Percentiles rank a stretch among this genome's conserved stretches.
Conservation (phyloP, 92 coral and sea anemone species). For the Parazoanthus swiftii region DNA sequence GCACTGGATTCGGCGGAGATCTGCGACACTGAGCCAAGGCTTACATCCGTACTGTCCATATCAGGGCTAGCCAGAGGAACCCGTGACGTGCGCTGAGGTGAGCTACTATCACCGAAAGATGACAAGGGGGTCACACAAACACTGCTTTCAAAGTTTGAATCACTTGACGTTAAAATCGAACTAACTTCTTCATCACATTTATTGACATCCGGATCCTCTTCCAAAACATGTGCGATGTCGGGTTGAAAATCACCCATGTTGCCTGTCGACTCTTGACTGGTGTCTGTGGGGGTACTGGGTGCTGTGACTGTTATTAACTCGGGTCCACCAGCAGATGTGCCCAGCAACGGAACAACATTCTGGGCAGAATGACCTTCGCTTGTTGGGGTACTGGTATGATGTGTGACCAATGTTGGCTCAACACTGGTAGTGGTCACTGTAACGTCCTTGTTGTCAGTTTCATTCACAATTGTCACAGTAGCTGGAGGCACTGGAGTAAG, state of each 20-base stretch:
- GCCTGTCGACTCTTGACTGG: constrained; percentile 33
- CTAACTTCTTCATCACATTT: constrained; percentile 37
- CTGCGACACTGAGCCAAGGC: constrained; percentile 28
- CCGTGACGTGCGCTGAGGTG: constrained; percentile 28
- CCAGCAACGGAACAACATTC: constrained; percentile 10
- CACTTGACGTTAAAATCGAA: constrained; percentile 41
- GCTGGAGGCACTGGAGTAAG: constrained; percentile 30
- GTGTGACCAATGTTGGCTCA: background rate
- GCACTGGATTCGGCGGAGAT: constrained; percentile 34
- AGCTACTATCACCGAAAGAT: constrained; percentile 10
- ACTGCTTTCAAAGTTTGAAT: constrained; percentile 39
- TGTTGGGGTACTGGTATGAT: constrained; percentile 9
- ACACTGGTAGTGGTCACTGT: background rate
- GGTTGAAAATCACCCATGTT: constrained; percentile 27
- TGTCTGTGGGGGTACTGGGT: constrained; percentile 41
- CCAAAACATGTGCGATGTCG: background rate
- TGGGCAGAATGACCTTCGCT: background rate
- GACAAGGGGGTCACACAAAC: constrained; percentile 35
- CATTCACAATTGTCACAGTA: constrained; percentile 17
- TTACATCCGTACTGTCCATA: constrained; percentile 22
- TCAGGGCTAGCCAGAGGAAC: constrained; percentile 43
- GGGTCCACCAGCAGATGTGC: constrained; percentile 13
- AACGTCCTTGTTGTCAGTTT: constrained; percentile 8
- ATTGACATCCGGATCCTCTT: constrained; percentile 4
- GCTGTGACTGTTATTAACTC: constrained; percentile 28